Base-by-base conservation (phyloP, 2,113 vertebrate genomes). In the Globicephala melas region DNA sequence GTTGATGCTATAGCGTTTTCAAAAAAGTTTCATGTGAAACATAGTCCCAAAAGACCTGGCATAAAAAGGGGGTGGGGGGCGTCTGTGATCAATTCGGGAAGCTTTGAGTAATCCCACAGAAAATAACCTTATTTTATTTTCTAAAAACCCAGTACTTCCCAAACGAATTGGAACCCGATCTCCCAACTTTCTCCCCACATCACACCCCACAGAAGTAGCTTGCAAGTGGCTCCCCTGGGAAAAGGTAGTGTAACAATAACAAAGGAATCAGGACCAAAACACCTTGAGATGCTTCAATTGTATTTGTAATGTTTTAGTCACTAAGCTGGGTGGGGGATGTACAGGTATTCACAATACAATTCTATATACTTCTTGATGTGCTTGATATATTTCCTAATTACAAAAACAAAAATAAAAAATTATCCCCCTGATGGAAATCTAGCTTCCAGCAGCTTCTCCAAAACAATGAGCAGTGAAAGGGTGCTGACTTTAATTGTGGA, bases 111-210 rank as follows among this genome's bases (percentile, higher is more conserved):
- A 81, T 84, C 18, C 15, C 94, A 1, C 21, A 68, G 55, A 76
- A 97, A 94, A 87, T 12, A 83, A 80, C 14, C 58, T 68, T 86
- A 63, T 74, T 86, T 92, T 77, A 80, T 62, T 83, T 83, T 68
- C 38, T 62, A 33, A 70, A 95, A 97, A 60, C 23, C 21, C 36
- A 79, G 68, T 33, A 80, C 58, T 92, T 95, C 63, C 38, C 50
- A 87, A 92, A 92, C 3, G 3, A 55, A 79, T n/a, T 80, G 67
- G 80, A 95, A 62, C 26, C 36, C 33, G 41, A 50, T 28, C 33
- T 21, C 63, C 21, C 13, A 26, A 44, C 3, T 33, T 58, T 58
- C 81, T 33, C n/a, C 26, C 41, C 18, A 47, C n/a, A 18, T 50
- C 50, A 63, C 4, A 68, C 26, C 18, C 38, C 33, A n/a, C 10